phyloP scores from a whole-genome alignment of 2,888 invertebrate genomes.

The Empis livida region DNA sequence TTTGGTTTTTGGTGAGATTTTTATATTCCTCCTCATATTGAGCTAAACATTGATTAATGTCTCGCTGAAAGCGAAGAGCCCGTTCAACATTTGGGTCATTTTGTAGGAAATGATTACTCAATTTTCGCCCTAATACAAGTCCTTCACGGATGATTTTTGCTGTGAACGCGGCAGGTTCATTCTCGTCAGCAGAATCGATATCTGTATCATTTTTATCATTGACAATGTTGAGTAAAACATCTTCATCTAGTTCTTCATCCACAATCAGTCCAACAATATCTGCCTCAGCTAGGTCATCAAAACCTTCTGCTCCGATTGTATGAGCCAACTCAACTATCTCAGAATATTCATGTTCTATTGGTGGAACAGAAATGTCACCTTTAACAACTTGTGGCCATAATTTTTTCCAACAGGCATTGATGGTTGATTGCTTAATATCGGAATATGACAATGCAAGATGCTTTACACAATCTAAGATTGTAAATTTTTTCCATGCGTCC shows the following conservation, averaged over 20 bases:
- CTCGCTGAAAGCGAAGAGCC: conserved; percentile 6
- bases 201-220: conserved; percentile 6
- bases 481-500: conserved; percentile 4
- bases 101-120: conserved; percentile 7
- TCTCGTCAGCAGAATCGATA: conserved; percentile 12
- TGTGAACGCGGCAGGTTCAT: conserved; percentile 11
- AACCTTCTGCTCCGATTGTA: conserved; percentile 12
- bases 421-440: conserved; percentile 12
- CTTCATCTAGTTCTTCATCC: conserved; percentile 10
- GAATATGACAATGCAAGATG: conserved; percentile 9
- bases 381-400: conserved; percentile 14
- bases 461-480: conserved; percentile 13
- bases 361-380: too few species aligned
- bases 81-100: conserved; percentile 6
- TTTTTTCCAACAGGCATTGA: conserved; percentile 17
- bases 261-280: conserved; percentile 9
- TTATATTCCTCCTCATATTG: conserved; percentile 8
- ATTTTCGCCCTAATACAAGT: conserved; percentile 6
- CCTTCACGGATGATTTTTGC: conserved; percentile 11
- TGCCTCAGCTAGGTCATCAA: conserved; percentile 9
- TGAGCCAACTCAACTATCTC: conserved; percentile 9
- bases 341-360: conserved; percentile 4
- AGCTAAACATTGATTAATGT: conserved; percentile 5
- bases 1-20: conserved; percentile 4
- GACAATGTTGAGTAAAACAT: conserved; percentile 9